Conservation (phyloP, 2,797 vertebrate species). For the Margarornis squamiger region DNA sequence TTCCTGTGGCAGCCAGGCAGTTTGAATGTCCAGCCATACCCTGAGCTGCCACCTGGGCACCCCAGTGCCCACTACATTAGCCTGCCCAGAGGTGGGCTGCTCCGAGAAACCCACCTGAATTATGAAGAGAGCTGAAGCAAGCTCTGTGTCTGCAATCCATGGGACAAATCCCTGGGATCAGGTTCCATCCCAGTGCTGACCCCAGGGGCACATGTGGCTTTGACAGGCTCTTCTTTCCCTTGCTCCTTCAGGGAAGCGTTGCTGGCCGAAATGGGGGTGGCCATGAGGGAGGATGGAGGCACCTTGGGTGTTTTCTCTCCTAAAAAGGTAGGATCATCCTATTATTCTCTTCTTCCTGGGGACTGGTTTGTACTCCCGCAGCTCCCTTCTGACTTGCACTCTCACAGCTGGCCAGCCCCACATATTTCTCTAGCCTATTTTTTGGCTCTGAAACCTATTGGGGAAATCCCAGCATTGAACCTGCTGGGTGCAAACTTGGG, state of each 20-base stretch:
- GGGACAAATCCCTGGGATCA: background rate
- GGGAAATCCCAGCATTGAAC: background rate
- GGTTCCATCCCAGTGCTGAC: background rate
- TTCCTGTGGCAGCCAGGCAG: background rate
- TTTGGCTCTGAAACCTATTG: background rate
- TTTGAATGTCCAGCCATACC: accelerated
- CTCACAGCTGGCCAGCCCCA: background rate
- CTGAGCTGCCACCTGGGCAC: background rate
- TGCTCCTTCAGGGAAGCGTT: constrained; percentile 88
- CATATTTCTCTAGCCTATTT: background rate
- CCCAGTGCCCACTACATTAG: background rate
- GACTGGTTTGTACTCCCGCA: background rate
- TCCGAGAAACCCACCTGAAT: background rate
- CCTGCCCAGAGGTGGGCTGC: background rate
- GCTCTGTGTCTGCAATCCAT: background rate
- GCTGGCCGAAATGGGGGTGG: constrained; percentile 97
- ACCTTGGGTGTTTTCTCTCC: constrained; percentile 97
- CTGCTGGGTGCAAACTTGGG: background rate
- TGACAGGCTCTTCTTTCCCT: background rate
- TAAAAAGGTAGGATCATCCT: constrained; percentile 87
- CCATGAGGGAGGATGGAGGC: constrained; percentile 96
- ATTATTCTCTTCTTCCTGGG: background rate
- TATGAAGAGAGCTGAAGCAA: background rate
- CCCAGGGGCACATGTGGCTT: background rate
- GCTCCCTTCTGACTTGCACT: background rate